Evolutionary conservation across 2,888 invertebrate genomes (phyloP).

Genomic region (Lamellibrachia satsuma): DNA sequence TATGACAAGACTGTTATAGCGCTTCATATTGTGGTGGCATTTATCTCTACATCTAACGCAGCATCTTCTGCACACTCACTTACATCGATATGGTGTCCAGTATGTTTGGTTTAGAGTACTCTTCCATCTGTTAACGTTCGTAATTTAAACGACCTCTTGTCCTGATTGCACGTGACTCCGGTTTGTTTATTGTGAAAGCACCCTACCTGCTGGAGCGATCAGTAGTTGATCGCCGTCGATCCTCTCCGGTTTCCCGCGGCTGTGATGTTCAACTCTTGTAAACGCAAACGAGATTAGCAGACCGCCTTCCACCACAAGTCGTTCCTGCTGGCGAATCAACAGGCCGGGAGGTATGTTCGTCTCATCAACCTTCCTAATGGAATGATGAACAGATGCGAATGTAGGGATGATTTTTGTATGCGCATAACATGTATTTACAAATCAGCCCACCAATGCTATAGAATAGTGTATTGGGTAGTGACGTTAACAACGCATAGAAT

Average conservation of each 20-base stretch:
- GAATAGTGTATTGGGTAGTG: background rate
- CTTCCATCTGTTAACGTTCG: background rate
- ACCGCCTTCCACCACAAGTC: background rate
- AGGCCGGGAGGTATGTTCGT: background rate
- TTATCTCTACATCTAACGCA: background rate
- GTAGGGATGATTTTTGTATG: background rate
- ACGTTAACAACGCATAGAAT: background rate
- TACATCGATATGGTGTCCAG: background rate
- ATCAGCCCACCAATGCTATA: background rate
- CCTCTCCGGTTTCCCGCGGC: background rate
- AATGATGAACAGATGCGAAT: background rate
- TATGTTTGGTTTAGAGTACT: background rate
- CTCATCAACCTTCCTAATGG: background rate
- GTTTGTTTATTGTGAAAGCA: constrained; percentile 17
- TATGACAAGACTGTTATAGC: background rate
- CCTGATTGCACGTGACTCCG: background rate
- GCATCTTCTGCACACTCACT: background rate
- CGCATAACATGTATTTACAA: background rate
- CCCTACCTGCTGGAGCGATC: background rate
- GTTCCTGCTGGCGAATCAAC: background rate
- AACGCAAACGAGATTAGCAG: background rate
- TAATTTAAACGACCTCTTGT: background rate
- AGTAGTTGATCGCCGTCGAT: background rate
- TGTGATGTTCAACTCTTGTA: background rate
- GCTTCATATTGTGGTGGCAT: background rate